A percentile compares a stretch with the other conserved stretches of the same genome.
Evolutionary conservation across 2,888 invertebrate genomes (phyloP).

Genomic region (Ormyrus thymus): DNA sequence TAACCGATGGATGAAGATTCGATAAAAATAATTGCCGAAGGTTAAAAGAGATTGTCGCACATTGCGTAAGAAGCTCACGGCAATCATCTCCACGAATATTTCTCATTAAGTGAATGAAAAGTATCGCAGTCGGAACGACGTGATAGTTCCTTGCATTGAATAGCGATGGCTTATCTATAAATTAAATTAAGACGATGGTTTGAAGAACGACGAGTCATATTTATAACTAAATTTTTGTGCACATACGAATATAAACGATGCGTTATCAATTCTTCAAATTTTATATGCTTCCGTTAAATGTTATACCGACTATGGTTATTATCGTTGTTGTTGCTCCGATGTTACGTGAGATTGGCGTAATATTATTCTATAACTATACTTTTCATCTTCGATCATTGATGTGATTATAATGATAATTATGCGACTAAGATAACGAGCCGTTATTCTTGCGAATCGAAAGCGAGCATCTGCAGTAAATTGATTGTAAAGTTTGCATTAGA

Average conservation of each 20-base stretch:
- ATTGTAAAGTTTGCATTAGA: not conserved
- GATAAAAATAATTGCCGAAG: not conserved
- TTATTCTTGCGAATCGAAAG: constrained; percentile 25
- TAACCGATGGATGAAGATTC: not conserved
- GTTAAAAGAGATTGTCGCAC: not conserved
- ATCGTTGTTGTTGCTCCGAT: constrained; percentile 59
- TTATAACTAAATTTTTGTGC: constrained; percentile 62
- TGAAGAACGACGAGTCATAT: constrained; percentile 57
- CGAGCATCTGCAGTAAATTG: constrained; percentile 4
- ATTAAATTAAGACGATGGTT: constrained; percentile 31
- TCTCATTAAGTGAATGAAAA: not conserved
- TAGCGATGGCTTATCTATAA: constrained; percentile 15
- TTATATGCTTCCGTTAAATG: constrained; percentile 71
- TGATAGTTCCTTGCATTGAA: constrained; percentile 65
- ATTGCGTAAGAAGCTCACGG: constrained; percentile 16
- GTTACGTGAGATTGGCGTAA: constrained; percentile 44
- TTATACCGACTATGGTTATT: constrained; percentile 60
- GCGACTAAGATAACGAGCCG: constrained; percentile 23
- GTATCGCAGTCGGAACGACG: constrained; percentile 6
- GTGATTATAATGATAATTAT: constrained; percentile 42
- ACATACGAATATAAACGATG: constrained; percentile 58
- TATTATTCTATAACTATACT: constrained; percentile 40
- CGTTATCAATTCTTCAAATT: constrained; percentile 70
- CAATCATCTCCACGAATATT: not conserved
- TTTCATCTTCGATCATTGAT: constrained; percentile 31